phyloP scores from a whole-genome alignment of 2,797 vertebrate genomes.

The Percopsis omiscomaycus region DNA sequence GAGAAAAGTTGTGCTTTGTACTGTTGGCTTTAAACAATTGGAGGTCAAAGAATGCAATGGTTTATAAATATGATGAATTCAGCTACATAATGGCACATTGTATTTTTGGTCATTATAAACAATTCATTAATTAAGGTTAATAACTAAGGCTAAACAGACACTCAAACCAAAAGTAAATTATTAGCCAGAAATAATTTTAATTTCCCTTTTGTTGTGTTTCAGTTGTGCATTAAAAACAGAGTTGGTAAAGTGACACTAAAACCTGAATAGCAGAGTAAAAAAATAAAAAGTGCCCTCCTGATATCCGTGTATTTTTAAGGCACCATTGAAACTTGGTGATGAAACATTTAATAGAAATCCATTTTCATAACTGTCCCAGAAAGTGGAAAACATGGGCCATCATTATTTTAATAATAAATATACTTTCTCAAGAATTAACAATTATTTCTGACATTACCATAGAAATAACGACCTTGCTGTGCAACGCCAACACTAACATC shows the following conservation, averaged over 20 bases:
- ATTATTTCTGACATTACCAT: conserved; percentile 43
- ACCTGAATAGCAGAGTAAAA: conserved; percentile 45
- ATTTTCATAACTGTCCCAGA: conserved; percentile 32
- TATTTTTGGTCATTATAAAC: too few species aligned
- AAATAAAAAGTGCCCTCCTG: conserved; percentile 31
- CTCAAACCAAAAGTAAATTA: too few species aligned
- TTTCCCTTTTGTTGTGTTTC: too few species aligned
- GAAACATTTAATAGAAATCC: conserved; percentile 8
- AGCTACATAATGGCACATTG: too few species aligned
- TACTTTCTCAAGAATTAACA: conserved; percentile 47
- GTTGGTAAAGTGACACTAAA: conserved; percentile 26
- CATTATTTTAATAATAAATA: conserved; percentile 71
- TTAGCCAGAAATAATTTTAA: too few species aligned
- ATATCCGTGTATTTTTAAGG: not conserved
- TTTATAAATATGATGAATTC: too few species aligned
- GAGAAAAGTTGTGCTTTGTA: conserved; percentile 8
- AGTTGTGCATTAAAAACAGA: not conserved
- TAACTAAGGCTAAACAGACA: too few species aligned
- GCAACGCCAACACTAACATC: conserved; percentile 15
- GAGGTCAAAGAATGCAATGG: conserved; percentile 15
- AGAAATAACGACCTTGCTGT: conserved; percentile 42
- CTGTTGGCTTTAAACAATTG: conserved; percentile 7
- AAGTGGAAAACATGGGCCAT: conserved; percentile 37
- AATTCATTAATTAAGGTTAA: too few species aligned
- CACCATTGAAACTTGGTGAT: not conserved